These are phyloP conservation scores for Heliconius eleuchia DNA, from an alignment of 1,140 invertebrate species.

Conservation along the genomic window DNA sequence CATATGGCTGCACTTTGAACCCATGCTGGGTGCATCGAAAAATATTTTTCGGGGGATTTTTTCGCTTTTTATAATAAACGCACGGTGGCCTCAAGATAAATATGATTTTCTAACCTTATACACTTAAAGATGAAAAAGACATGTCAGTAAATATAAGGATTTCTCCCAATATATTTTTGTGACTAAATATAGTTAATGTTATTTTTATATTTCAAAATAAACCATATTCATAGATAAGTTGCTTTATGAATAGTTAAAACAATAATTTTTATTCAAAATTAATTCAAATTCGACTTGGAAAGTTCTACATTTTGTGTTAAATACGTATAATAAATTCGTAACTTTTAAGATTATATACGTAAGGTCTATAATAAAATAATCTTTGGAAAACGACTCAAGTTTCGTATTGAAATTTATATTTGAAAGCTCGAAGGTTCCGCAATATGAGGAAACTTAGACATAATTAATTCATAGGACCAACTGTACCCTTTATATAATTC, in stretches of 20 bases:
- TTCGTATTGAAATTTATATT: slow-evolving; percentile 14
- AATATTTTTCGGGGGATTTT: too few relatives aligned
- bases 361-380: background rate
- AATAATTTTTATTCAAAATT: background rate
- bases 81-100: too few relatives aligned
- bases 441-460: slow-evolving; percentile 14
- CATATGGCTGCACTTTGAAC: too few relatives aligned
- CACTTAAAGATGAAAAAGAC: too few relatives aligned
- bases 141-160: too few relatives aligned
- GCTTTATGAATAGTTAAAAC: background rate
- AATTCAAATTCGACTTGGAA: background rate
- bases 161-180: too few relatives aligned
- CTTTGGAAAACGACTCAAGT: slow-evolving; percentile 9
- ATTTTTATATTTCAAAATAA: too few relatives aligned
- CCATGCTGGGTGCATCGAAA: too few relatives aligned
- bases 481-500: slow-evolving; percentile 6
- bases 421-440: slow-evolving; percentile 1
- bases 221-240: too few relatives aligned
- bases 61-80: too few relatives aligned
- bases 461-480: slow-evolving; percentile 15
- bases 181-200: background rate
- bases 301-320: background rate
- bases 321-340: background rate
- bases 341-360: background rate
- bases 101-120: too few relatives aligned